Evolutionary conservation across 2,797 vertebrate species (phyloP).

Genomic region (Rhabdophis nuchalis): DNA sequence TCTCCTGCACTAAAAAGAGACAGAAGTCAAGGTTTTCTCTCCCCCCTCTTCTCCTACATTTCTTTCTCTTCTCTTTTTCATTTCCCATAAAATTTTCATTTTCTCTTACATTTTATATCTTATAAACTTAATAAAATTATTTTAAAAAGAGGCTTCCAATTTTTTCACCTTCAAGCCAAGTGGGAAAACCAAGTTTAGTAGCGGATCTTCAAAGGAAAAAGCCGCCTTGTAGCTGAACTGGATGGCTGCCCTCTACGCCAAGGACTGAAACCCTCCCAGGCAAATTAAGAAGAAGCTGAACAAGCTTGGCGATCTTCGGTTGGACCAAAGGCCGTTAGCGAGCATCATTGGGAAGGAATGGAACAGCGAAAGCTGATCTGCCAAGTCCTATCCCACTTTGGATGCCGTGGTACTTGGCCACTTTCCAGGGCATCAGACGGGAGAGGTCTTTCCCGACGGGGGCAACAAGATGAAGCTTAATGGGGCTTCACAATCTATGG

Average conservation of each 20-base stretch:
- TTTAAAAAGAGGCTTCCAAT: too few species aligned
- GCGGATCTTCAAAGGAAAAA: neutral
- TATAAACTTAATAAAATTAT: too few species aligned
- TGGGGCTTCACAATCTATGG: neutral
- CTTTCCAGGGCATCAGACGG: neutral
- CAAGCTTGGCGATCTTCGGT: neutral
- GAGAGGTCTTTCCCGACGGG: neutral
- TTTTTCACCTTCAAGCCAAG: neutral
- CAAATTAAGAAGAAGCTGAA: neutral
- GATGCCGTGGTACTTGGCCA: neutral
- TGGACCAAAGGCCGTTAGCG: neutral
- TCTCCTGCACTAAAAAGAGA: too few species aligned
- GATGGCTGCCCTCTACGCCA: neutral
- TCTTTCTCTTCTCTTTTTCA: too few species aligned
- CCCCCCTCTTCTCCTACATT: too few species aligned
- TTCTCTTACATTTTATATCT: too few species aligned
- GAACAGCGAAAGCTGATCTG: neutral
- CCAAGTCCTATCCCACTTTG: neutral
- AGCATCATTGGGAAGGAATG: neutral
- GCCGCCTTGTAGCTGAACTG: neutral
- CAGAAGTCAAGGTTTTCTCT: too few species aligned
- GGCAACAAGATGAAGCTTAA: neutral
- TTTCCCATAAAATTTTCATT: too few species aligned
- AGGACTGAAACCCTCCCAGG: neutral
- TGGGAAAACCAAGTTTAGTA: neutral